A percentile compares a stretch with the other conserved stretches of the same genome.
phyloP scores from a whole-genome alignment of 2,113 vertebrate species.

The Dolichallabes microphthalmus region DNA sequence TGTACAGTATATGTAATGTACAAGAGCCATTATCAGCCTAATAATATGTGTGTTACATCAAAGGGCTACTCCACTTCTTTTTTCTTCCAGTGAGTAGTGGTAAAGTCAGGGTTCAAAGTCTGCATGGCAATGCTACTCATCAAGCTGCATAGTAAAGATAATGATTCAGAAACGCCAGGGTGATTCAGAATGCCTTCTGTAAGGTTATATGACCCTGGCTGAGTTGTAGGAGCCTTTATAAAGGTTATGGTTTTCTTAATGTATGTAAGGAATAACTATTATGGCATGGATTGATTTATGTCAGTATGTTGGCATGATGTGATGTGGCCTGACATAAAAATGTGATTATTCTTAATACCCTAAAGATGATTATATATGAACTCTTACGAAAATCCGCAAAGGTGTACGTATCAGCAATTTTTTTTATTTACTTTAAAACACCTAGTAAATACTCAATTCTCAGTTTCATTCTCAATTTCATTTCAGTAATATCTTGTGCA shows the following conservation, averaged over 20 bases:
- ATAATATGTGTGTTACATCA: background rate
- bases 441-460: background rate
- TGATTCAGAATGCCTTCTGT: background rate
- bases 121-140: background rate
- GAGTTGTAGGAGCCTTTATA: background rate
- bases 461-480: background rate
- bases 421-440: background rate
- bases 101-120: slow-evolving; percentile 8
- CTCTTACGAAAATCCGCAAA: background rate
- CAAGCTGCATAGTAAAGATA: background rate
- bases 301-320: background rate
- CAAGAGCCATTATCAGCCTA: background rate
- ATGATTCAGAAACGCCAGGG: background rate
- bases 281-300: background rate
- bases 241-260: background rate
- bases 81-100: background rate
- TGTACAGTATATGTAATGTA: background rate
- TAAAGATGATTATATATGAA: background rate
- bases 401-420: background rate
- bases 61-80: background rate
- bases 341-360: background rate
- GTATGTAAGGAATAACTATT: background rate
- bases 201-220: background rate
- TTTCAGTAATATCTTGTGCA: background rate
- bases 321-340: background rate